Evolutionary conservation across 2,888 invertebrate genomes (phyloP).

Genomic region (Trichacis sp.): DNA sequence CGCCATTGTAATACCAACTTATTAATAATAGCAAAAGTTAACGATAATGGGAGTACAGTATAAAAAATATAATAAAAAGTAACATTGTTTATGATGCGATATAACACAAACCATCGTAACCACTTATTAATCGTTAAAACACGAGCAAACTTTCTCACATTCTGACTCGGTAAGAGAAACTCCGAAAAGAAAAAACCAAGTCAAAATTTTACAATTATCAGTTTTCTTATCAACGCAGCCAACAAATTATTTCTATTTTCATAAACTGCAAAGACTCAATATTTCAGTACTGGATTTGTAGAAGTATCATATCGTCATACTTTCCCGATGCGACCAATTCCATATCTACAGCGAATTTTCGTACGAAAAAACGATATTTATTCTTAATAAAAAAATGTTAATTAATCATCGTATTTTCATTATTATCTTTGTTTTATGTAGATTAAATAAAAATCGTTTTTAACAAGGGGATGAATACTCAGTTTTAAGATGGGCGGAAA

Average conservation of each 20-base stretch:
- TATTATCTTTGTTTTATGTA: too few relatives aligned
- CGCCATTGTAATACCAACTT: not conserved
- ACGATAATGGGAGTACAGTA: constrained; percentile 39
- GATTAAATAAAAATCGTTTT: too few relatives aligned
- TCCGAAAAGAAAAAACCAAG: constrained; percentile 53
- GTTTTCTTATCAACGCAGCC: constrained; percentile 58
- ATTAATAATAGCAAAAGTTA: constrained; percentile 25
- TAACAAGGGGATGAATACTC: too few relatives aligned
- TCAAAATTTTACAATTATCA: constrained; percentile 53
- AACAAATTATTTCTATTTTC: constrained; percentile 62
- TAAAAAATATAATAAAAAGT: constrained; percentile 35
- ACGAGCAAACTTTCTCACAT: constrained; percentile 56
- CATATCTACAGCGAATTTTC: constrained; percentile 15
- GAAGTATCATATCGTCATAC: constrained; percentile 38
- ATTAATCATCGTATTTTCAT: too few relatives aligned
- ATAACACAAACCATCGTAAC: constrained; percentile 52
- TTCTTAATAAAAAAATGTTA: too few relatives aligned
- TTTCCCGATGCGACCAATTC: constrained; percentile 31
- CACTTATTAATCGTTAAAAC: constrained; percentile 51
- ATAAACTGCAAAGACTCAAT: constrained; percentile 56
- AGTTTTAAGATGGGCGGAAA: too few relatives aligned
- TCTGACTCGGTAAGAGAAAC: constrained; percentile 53
- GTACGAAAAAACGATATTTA: constrained; percentile 16
- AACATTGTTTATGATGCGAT: constrained; percentile 19
- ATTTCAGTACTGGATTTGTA: constrained; percentile 60